These are phyloP conservation scores for Cheracebus regulus DNA, from an alignment of 2,797 vertebrate genomes.

Conservation along the genomic window DNA sequence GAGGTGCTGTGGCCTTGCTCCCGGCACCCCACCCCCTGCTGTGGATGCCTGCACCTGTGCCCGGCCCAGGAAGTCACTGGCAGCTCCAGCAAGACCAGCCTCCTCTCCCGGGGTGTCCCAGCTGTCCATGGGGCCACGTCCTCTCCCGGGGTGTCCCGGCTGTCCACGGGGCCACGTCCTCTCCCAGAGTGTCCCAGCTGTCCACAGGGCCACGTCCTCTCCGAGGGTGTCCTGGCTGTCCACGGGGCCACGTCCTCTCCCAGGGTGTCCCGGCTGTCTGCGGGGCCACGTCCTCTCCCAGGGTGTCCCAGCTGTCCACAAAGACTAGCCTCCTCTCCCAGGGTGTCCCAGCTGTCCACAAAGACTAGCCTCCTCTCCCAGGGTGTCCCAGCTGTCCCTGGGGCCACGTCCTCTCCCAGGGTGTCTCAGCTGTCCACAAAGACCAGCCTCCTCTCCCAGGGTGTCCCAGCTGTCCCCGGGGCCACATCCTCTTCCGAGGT, in stretches of 20 bases:
- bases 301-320: background rate
- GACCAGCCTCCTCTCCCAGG: too few species aligned
- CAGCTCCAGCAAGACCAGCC: rapidly evolving
- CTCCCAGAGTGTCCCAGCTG: rapidly evolving
- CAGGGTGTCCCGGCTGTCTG: rapidly evolving
- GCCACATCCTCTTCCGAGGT: rapidly evolving
- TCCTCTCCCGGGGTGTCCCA: too few species aligned
- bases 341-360: background rate
- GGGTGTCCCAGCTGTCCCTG: background rate
- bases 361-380: too few species aligned
- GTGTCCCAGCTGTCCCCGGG: too few species aligned
- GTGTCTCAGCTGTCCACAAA: background rate
- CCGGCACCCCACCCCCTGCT: rapidly evolving
- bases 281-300: rapidly evolving
- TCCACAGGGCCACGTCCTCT: too few species aligned
- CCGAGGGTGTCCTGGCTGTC: rapidly evolving
- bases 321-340: too few species aligned
- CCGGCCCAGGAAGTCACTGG: background rate
- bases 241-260: rapidly evolving
- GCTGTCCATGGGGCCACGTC: background rate
- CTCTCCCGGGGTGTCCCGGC: background rate
- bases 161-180: too few species aligned
- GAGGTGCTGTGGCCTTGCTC: too few species aligned
- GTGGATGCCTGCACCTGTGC: rapidly evolving
- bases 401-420: too few species aligned